A percentile compares a stretch with the other conserved stretches of the same genome.
Conservation (phyloP, 2,113 vertebrate species). For the Elanus axillaris region DNA sequence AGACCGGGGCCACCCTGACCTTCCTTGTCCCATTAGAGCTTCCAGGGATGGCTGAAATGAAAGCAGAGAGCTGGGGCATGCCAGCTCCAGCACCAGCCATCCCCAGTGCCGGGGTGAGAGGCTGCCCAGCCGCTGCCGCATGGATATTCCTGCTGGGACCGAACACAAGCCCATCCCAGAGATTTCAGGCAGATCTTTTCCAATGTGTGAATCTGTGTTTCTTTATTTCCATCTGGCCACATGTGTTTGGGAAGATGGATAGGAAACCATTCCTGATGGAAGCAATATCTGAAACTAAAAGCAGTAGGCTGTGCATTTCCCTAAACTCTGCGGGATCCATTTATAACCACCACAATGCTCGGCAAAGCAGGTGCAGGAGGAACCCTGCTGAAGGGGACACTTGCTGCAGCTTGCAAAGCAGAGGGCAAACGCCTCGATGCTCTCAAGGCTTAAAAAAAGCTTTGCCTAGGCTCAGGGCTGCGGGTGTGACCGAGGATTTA, state of each 20-base stretch:
- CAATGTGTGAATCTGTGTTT: background rate
- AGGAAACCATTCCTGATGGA: background rate
- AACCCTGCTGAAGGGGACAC: background rate
- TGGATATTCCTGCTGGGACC: background rate
- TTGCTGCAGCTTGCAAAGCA: background rate
- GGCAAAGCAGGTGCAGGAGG: background rate
- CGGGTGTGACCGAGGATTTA: rapidly evolving
- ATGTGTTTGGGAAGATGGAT: background rate
- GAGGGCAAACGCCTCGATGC: background rate
- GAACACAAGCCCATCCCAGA: rapidly evolving
- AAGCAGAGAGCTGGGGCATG: background rate
- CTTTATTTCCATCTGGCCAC: background rate
- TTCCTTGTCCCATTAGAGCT: background rate
- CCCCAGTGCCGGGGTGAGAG: rapidly evolving
- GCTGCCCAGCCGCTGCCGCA: background rate
- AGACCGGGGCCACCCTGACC: background rate
- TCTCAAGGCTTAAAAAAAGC: background rate
- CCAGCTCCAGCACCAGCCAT: background rate
- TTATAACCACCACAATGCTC: rapidly evolving
- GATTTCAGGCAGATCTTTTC: background rate
- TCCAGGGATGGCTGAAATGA: background rate
- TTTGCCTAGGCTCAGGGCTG: background rate
- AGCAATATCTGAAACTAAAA: background rate
- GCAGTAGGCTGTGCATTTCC: background rate
- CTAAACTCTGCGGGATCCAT: background rate